Base-by-base conservation (phyloP, 2,888 invertebrate genomes). In the Meliscaeva auricollis region DNA sequence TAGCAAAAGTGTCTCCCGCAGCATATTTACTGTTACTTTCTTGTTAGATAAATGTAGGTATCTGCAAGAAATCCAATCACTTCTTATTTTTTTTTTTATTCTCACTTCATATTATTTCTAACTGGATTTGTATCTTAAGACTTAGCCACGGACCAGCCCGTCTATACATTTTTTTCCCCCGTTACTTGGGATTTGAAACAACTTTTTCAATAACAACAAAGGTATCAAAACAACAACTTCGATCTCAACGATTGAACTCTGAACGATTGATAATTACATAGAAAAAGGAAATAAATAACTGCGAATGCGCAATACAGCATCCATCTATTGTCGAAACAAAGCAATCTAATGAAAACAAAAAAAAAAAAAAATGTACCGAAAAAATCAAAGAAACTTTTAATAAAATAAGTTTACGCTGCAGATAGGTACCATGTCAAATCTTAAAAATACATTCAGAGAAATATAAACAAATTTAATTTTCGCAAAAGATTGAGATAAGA, bases 251-350 rank as follows among this genome's bases (percentile, higher is more conserved):
- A 74, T 38, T 41, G 44, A 66, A 20, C 66, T 66, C 50, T 32
- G 13, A 48, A 41, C 38, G 2, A 22, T 26, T n/a, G 13, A 13
- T 70, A 54, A 30, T 50, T 77, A 41, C 68, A 74, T 41, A 46
- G 48, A 50, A 15, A 64, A 56, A 30, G 20, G 50, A 56, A 30
- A 52, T 44, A 20, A 75, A 52, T 30, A 17, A 78, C 26, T 84
- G 84, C 79, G 84, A 75, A 66, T 84, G 84, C 84, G 84, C 84
- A 32, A 54, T 48, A 72, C 79, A 84, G 84, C 79, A 84, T 79
- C 84, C 54, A 75, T 20, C 38, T 54, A 38, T 32, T n/a, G 11
- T 32, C 17, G 44, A 30, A 54, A 54, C 62, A 64, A 44, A 58
- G 22, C 17, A 68, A 41, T 54, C 38, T 35, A n/a, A n/a, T 56